Base-by-base conservation (phyloP, 2,113 vertebrate species). In the Myrmecobius fasciatus region DNA sequence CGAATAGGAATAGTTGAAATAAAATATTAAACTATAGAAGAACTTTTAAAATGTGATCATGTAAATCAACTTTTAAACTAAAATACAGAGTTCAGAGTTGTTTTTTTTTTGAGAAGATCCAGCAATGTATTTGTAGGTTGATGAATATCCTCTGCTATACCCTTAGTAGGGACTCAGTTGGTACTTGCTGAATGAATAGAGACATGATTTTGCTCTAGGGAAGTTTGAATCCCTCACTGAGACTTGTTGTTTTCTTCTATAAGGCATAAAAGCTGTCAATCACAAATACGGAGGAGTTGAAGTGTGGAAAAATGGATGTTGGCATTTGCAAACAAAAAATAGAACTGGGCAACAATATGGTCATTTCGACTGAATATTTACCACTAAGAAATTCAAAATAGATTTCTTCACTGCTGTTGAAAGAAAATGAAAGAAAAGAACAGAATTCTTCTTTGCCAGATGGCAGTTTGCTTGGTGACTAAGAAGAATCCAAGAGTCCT, bases 261-360 rank as follows among this genome's bases (percentile, higher is more conserved):
- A 43, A 83, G 67, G 67, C 67, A 43, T 83, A 22, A 22, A 83
- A 24, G 20, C 36, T 83, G 67, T 83, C 67, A 83, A 43, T 83
- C 67, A 83, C 67, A 83, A 83, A 83, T 83, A 83, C n/a, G 67
- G 67, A 83, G 67, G n/a, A 83, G 67, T 83, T 43, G 67, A 83
- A 83, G 67, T 83, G 67, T 83, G n/a, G n/a, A 24, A 43, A 83
- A 83, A 83, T 83, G 67, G n/a, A 83, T 83, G 17, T 43, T 83
- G 67, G 67, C 67, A 43, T 83, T 83, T 83, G 67, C 67, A 83
- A 83, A 83, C 67, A 83, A 83, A 83, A 83, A 83, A 83, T 83
- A 83, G 67, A 83, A 83, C 67, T 43, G 67, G 67, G 67, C 67
- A 43, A 83, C 67, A 83, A 83, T 83, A 83, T 83, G 67, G 67